Evolutionary conservation across 2,888 invertebrate species (phyloP), one percentile per base, ranked within the genome.

Genomic region (Protodeltote pygarga): DNA sequence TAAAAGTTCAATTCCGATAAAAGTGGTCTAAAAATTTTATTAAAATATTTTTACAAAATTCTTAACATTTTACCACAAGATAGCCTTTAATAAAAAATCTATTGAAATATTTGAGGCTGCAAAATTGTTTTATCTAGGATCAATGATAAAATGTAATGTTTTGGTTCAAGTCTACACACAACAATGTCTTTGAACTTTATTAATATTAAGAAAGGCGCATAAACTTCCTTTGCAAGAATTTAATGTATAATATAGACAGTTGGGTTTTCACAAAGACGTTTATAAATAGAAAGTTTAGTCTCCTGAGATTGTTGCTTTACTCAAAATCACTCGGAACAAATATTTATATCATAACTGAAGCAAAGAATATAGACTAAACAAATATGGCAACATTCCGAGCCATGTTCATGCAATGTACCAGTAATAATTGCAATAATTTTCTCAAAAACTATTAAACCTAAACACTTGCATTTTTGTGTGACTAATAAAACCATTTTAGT

Each of bases 171-270:
- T 48, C 28, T 19, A 24, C 39, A 46, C 21, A 34, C 33, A 37
- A 24, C 17, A 45, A 44, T 46, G 44, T 53, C 37, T 42, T 61
- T 49, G 34, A 65, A 58, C 49, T 53, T 53, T 39, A 59, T 38
- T 53, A 39, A 41, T 62, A 47, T 48, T 28, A 28, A 11, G 8
- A 46, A n/a, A 38, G 11, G 4, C 13, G 27, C 38, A 27, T 41
- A 31, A 29, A 65, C 41, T 54, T 47, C 39, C 37, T 31, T 41
- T 9, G 11, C 1, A 24, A 19, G 15, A 23, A 45, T 39, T 40
- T 61, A 13, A 40, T 32, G 21, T 39, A 15, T 2, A n/a, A n/a
- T n/a, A 25, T 13, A 27, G 23, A 17, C 6, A 4, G 5, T 28
- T 3, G 1, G 31, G 17, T 23, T 32, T 19, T 25, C 13, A 21